Evolutionary conservation across 2,113 vertebrate genomes (phyloP), one percentile per base, ranked within the genome.

Genomic region (Poecilia latipinna): DNA sequence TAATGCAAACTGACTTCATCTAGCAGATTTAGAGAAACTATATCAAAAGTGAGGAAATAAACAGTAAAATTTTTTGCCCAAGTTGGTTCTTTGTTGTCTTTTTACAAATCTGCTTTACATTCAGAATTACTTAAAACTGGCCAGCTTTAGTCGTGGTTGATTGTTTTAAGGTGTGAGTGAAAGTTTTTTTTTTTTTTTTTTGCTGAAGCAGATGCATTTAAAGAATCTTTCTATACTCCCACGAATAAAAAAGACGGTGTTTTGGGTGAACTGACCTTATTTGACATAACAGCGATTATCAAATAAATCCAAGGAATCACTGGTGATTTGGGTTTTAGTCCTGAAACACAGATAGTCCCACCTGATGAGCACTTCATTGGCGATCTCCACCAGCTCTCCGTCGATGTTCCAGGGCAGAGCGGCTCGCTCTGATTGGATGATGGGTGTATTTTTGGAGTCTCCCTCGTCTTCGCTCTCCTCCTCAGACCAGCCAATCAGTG

Each of bases 401-500:
- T 93, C 92, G 0, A 93, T 88, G 78, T 93, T 93, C 92, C 91
- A 92, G 35, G 89, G 91, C 15, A 86, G 91, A 26, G 75, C 4
- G 22, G 63, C 13, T 10, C 68, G 73, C 68, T 88, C 80, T 51
- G 83, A 72, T 8, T 82, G 86, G 81, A 89, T 86, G 70, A 83
- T 84, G 65, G 92, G 74, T 0, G 86, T 77, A 1, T 72, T 79
- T 80, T 84, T 89, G 35, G 87, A 85, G 29, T 90, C 85, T 0
- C 60, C 63, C 39, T 90, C 89, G 2, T 90, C 90, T 17, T 89
- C 89, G 1, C 82, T 89, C n/a, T 88, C 90, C 51, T 86, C 89
- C 66, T 90, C 90, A 2, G 75, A 74, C 35, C 74, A 83, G 61
- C 68, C 80, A 61, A 12, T 66, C 65, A 44, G 1, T 0, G 71